A percentile compares a stretch with the other conserved stretches of the same genome.
Conservation (phyloP, 1,140 invertebrate genomes). For the Zaprionus camerounensis region DNA sequence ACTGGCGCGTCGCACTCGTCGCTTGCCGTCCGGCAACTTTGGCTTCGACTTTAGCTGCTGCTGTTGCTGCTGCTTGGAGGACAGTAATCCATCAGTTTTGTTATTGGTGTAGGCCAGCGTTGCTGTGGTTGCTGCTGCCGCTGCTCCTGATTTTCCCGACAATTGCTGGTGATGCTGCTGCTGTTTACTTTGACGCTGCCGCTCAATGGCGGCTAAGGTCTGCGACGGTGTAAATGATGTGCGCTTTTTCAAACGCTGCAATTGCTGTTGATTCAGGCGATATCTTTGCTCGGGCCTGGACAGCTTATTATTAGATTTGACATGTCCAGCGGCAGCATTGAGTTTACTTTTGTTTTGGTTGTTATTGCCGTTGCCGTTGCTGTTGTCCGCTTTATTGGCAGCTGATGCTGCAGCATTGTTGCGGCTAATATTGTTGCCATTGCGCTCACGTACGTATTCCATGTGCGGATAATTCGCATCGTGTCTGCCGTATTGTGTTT, state of each 20-base stretch:
- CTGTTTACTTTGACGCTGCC: constrained; percentile 66
- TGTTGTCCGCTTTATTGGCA: constrained; percentile 48
- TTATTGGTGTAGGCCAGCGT: constrained; percentile 67
- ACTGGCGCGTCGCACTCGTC: constrained; percentile 55
- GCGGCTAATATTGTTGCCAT: constrained; percentile 49
- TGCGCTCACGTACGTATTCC: constrained; percentile 84
- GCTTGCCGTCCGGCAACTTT: constrained; percentile 51
- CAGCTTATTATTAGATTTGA: constrained; percentile 75
- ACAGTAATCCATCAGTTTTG: constrained; percentile 79
- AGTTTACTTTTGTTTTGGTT: constrained; percentile 67
- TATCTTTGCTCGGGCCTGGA: constrained; percentile 46
- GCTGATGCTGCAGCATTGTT: constrained; percentile 50
- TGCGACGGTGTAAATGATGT: constrained; percentile 83
- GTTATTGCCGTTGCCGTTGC: constrained; percentile 43
- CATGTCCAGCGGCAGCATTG: constrained; percentile 56
- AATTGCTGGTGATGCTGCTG: constrained; percentile 47
- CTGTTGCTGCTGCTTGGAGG: constrained; percentile 54
- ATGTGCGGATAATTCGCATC: constrained; percentile 84
- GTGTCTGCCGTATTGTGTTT: constrained; percentile 83
- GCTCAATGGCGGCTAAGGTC: constrained; percentile 74
- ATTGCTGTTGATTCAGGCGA: constrained; percentile 67
- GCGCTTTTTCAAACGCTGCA: constrained; percentile 80
- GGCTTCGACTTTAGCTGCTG: constrained; percentile 28
- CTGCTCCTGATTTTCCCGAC: constrained; percentile 32
- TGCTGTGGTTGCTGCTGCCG: constrained; percentile 42